Evolutionary conservation across 1,140 invertebrate species (phyloP).

Genomic region (Zaprionus gabonicus): DNA sequence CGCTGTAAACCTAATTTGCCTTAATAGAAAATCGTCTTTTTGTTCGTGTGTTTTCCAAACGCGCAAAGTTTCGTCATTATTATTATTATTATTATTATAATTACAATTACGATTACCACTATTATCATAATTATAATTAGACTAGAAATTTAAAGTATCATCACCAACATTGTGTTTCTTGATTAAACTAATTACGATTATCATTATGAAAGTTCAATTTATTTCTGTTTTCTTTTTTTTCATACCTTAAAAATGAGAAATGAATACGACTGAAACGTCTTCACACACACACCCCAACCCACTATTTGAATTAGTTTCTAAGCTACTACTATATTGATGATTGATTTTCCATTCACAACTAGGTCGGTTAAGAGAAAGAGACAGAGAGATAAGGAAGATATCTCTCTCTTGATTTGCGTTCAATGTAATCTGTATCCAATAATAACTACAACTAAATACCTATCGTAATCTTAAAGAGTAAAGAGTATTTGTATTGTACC

Average conservation of each 20-base stretch:
- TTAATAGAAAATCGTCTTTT: conserved; percentile 70
- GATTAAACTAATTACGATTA: conserved; percentile 14
- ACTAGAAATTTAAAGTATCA: conserved; percentile 20
- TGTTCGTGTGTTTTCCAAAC: conserved; percentile 30
- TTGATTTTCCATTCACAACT: conserved; percentile 8
- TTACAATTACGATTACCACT: conserved; percentile 11
- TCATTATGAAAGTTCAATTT: conserved; percentile 7
- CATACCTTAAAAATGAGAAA: background rate
- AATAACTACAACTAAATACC: background rate
- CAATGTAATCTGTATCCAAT: background rate
- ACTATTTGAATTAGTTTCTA: conserved; percentile 40
- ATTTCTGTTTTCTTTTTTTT: conserved; percentile 12
- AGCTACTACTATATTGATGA: conserved; percentile 7
- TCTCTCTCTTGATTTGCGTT: background rate
- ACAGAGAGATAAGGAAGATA: background rate
- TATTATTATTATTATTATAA: conserved; percentile 12
- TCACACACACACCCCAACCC: conserved; percentile 1
- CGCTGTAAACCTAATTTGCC: conserved; percentile 72
- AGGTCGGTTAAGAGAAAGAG: background rate
- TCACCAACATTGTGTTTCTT: conserved; percentile 46
- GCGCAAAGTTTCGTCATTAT: conserved; percentile 23
- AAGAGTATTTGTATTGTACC: conserved; percentile 8
- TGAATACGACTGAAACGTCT: background rate
- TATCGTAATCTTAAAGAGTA: conserved; percentile 11
- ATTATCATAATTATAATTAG: conserved; percentile 25